phyloP scores from a whole-genome alignment of 1,140 invertebrate species.

The Phortica variegata region DNA sequence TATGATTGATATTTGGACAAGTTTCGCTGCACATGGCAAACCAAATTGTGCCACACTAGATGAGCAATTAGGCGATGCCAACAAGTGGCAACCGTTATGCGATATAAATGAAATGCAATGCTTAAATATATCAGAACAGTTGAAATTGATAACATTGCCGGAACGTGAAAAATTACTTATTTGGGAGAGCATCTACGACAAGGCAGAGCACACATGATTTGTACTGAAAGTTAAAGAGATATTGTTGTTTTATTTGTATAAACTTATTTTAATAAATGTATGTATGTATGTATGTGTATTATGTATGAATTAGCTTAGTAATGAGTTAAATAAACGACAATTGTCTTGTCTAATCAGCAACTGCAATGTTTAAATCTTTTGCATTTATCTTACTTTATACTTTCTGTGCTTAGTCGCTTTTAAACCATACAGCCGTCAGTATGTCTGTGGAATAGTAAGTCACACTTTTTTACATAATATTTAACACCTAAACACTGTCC shows the following conservation, averaged over 20 bases:
- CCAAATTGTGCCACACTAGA: conserved; percentile 34
- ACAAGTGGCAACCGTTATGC: conserved; percentile 34
- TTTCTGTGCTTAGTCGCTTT: neutral
- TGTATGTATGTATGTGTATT: too few species aligned
- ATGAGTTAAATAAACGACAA: too few species aligned
- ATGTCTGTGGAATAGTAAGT: conserved; percentile 24
- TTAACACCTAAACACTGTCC: neutral
- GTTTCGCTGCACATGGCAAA: conserved; percentile 53
- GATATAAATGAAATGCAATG: conserved; percentile 35
- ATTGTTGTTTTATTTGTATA: neutral
- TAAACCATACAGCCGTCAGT: conserved; percentile 1
- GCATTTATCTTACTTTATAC: neutral
- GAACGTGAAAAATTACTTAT: conserved; percentile 44
- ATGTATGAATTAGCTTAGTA: too few species aligned
- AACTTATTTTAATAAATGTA: neutral
- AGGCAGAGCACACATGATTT: neutral
- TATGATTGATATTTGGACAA: conserved; percentile 58
- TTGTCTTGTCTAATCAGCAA: too few species aligned
- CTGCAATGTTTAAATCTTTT: too few species aligned
- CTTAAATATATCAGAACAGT: conserved; percentile 52
- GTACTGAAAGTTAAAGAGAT: too few species aligned
- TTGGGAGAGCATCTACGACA: conserved; percentile 39
- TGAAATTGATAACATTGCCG: conserved; percentile 50
- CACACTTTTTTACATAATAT: neutral
- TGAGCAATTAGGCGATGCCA: conserved; percentile 6